A percentile compares a stretch with the other conserved stretches of the same genome.
phyloP scores from a whole-genome alignment of 2,113 vertebrate genomes.

The Castor canadensis region DNA sequence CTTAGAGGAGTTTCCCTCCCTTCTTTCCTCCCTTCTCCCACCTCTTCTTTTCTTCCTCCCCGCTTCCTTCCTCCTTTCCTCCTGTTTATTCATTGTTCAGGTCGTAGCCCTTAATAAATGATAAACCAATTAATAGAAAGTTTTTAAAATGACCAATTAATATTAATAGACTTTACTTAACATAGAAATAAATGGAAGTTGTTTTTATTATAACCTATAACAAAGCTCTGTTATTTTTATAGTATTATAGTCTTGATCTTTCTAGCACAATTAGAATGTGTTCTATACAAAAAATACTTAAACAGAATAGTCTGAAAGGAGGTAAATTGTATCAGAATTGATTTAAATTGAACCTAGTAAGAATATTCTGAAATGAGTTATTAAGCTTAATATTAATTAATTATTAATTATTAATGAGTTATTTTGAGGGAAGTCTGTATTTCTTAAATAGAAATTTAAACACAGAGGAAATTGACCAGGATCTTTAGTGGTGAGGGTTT shows the following conservation, averaged over 20 bases:
- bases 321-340: not conserved
- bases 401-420: too few species aligned
- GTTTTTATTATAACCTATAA: not conserved
- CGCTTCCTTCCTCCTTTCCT: too few species aligned
- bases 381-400: not conserved
- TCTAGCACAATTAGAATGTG: not conserved
- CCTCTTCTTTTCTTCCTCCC: too few species aligned
- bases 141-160: not conserved
- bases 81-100: not conserved
- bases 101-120: not conserved
- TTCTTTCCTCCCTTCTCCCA: not conserved
- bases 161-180: not conserved
- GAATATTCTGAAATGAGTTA: not conserved
- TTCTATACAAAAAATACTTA: not conserved
- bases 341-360: not conserved
- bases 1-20: not conserved
- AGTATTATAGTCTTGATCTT: not conserved
- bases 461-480: not conserved
- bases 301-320: not conserved
- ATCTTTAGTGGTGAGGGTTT: not conserved
- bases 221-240: not conserved
- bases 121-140: not conserved
- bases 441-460: conserved; percentile 10
- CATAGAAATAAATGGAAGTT: not conserved
- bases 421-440: not conserved